Conservation (phyloP, 2,888 invertebrate species). For the Folsomia candida region DNA sequence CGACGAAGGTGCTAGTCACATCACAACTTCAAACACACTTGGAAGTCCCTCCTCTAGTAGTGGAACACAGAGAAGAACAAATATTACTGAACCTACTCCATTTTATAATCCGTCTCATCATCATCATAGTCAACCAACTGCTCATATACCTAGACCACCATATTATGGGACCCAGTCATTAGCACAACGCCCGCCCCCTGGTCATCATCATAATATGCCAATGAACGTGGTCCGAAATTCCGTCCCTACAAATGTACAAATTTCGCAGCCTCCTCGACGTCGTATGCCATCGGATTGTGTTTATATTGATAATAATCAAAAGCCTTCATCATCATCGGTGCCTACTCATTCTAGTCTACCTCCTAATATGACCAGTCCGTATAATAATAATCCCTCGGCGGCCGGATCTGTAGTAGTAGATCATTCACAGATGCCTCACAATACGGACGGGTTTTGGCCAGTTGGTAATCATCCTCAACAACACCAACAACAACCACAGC, state of each 20-base stretch:
- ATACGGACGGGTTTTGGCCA: background rate
- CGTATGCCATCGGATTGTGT: constrained; percentile 1
- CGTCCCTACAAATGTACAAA: background rate
- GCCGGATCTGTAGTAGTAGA: background rate
- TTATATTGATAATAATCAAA: constrained; percentile 22
- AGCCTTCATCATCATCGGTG: background rate
- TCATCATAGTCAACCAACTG: constrained; percentile 5
- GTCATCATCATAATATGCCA: constrained; percentile 11
- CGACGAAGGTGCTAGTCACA: background rate
- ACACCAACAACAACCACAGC: background rate
- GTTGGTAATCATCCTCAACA: background rate
- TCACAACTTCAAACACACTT: background rate
- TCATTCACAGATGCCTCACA: background rate
- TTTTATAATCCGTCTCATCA: constrained; percentile 1
- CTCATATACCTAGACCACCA: constrained; percentile 19
- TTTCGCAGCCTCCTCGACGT: background rate
- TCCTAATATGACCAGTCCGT: background rate
- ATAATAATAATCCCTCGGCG: no score
- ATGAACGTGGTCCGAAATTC: background rate
- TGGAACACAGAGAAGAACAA: background rate
- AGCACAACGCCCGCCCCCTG: constrained; percentile 25
- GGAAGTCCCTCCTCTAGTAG: background rate
- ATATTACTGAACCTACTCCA: background rate
- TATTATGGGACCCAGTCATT: constrained; percentile 21
- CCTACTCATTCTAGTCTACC: constrained; percentile 1